A percentile compares a stretch with the other conserved stretches of the same genome.
Conservation (phyloP, 2,888 invertebrate species). For the Aleiodes alternator region DNA sequence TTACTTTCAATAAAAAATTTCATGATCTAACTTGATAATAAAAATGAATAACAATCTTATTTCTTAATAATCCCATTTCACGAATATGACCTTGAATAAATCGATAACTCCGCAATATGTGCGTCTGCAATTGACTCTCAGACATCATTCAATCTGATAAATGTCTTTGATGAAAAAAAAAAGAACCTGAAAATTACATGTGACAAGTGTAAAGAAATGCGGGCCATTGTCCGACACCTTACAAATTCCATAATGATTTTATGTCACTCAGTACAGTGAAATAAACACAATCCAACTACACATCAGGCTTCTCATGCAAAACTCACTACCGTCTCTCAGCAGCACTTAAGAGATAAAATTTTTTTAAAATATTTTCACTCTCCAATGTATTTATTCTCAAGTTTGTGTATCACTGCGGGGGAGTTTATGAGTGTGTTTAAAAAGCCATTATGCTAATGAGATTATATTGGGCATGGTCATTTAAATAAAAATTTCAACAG, state of each 20-base stretch:
- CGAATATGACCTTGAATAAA: slow-evolving; percentile 24
- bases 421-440: slow-evolving; percentile 16
- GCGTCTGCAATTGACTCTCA: slow-evolving; percentile 21
- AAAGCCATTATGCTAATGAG: slow-evolving; percentile 28
- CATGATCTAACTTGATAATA: neutral
- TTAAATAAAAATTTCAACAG: neutral
- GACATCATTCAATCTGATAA: slow-evolving; percentile 12
- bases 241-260: slow-evolving; percentile 71
- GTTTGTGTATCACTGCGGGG: slow-evolving; percentile 7
- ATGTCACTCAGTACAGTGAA: slow-evolving; percentile 60
- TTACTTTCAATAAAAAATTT: neutral
- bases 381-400: neutral
- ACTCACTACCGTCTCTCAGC: neutral
- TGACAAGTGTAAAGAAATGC: slow-evolving; percentile 13
- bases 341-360: slow-evolving; percentile 27
- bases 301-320: slow-evolving; percentile 11
- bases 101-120: slow-evolving; percentile 14
- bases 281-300: slow-evolving; percentile 35
- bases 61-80: neutral
- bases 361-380: slow-evolving; percentile 17
- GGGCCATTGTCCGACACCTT: slow-evolving; percentile 71
- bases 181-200: slow-evolving; percentile 10
- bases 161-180: neutral
- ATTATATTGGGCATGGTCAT: slow-evolving; percentile 2
- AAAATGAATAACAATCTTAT: neutral